Evolutionary conservation across 2,797 vertebrate species (phyloP).

Genomic region (Alca torda): DNA sequence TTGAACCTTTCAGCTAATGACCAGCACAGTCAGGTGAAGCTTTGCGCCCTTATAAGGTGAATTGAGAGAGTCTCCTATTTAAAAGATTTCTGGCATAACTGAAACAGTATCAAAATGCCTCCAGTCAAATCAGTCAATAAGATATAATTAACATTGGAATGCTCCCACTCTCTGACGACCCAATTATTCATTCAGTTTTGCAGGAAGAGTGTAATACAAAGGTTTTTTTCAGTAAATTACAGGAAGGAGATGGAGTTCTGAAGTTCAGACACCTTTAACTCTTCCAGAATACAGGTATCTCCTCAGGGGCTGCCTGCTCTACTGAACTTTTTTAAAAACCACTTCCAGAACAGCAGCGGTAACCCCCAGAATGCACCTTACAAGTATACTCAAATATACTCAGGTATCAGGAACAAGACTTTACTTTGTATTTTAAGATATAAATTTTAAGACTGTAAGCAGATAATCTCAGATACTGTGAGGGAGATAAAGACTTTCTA

Average conservation of each 20-base stretch:
- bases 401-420: not conserved
- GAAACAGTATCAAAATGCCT: slow-evolving; percentile 26
- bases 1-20: not conserved
- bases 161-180: not conserved
- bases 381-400: no score
- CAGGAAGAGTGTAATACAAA: not conserved
- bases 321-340: not conserved
- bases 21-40: not conserved
- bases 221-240: not conserved
- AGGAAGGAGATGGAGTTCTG: not conserved
- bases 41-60: not conserved
- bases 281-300: not conserved
- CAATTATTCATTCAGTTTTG: not conserved
- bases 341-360: not conserved
- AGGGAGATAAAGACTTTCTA: not conserved
- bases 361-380: not conserved
- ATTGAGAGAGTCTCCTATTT: not conserved
- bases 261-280: not conserved
- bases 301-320: not conserved
- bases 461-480: not conserved
- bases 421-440: not conserved
- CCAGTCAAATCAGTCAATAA: slow-evolving; percentile 20
- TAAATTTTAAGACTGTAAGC: no score
- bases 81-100: not conserved
- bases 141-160: slow-evolving; percentile 7